phyloP scores from a whole-genome alignment of 2,113 vertebrate species.

The Gavia stellata region DNA sequence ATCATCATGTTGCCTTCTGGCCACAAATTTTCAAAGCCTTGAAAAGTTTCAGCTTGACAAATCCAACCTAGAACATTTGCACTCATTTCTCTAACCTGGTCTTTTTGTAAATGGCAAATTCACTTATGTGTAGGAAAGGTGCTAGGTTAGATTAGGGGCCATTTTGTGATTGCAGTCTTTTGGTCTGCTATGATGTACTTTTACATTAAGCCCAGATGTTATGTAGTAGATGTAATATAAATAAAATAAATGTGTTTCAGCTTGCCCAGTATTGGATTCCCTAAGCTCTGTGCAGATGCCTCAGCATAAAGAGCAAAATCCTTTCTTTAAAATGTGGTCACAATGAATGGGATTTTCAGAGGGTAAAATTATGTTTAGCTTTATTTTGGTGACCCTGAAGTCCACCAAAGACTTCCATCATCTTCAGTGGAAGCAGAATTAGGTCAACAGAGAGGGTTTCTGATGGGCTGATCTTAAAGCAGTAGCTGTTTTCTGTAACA shows the following conservation, averaged over 20 bases:
- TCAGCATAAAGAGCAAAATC: background rate
- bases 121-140: background rate
- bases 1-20: background rate
- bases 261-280: slow-evolving; percentile 12
- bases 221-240: slow-evolving; percentile 9
- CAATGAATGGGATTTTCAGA: background rate
- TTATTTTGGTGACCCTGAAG: background rate
- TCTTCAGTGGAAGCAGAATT: background rate
- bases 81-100: background rate
- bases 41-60: background rate
- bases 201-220: slow-evolving; percentile 50
- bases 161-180: background rate
- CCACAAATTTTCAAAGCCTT: background rate
- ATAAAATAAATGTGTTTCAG: slow-evolving; percentile 37
- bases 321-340: background rate
- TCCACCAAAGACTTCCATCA: background rate
- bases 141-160: background rate
- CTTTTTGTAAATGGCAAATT: background rate
- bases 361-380: background rate
- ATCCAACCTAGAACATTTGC: background rate
- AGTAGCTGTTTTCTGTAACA: background rate
- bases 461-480: background rate
- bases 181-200: background rate
- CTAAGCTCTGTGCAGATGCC: background rate
- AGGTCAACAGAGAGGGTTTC: background rate